Evolutionary conservation across 2,113 vertebrate species (phyloP), one percentile per base, ranked within the genome.

Genomic region (Rana temporaria): DNA sequence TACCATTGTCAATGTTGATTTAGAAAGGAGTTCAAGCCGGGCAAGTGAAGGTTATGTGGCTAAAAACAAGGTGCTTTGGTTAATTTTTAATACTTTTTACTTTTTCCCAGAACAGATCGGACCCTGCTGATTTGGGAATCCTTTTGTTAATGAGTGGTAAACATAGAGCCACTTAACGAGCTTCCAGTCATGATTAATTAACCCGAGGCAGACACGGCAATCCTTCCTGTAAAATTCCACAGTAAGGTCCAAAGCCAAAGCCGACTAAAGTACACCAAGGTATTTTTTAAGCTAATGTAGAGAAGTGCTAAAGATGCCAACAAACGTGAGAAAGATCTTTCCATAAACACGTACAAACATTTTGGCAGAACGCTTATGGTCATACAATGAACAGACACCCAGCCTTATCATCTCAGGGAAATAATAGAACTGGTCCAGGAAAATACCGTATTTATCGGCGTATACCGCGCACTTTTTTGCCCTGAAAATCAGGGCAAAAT

Each of bases 141-240:
- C 4, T 64, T 57, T n/a, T 24, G 19, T 56, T 64, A 81, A 81
- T 74, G 18, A 56, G 60, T 65, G 20, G 18, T 38, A 64, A 64
- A 73, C n/a, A 48, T 17, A 52, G 20, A 4, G 4, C 78, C 17
- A 11, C 22, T 48, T 64, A 62, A 55, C 14, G 7, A 59, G 79
- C 69, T 52, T 68, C 56, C n/a, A 42, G 16, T 22, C 26, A 60
- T 38, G 32, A 70, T 55, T 67, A 38, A 66, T 57, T 67, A 53
- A 66, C 76, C 30, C 38, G 24, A 38, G 8, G 78, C 57, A 12
- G 67, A 52, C 24, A 67, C 34, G 20, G 20, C 30, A 16, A 38
- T 12, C 14, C 26, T 14, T 14, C 56, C 34, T 30, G 55, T 42
- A 70, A 81, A 59, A 81, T 81, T 81, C 78, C 78, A 71, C 66